Base-by-base conservation (phyloP, 2,797 vertebrate genomes). In the Echeneis naucrates region DNA sequence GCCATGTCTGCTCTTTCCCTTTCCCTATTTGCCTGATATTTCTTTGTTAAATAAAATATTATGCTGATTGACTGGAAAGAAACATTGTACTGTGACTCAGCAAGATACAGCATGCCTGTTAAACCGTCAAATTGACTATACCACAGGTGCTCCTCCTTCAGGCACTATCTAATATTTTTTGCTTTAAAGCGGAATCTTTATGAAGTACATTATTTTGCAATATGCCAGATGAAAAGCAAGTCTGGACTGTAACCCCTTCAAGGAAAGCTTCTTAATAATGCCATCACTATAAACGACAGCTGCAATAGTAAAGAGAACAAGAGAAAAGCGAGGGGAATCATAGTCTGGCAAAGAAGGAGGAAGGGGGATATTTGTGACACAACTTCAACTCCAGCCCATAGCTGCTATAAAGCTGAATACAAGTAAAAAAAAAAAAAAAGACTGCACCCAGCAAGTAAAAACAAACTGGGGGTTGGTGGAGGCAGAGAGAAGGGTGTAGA, bases 11-110 rank as follows among this genome's bases (percentile, higher is more conserved):
- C 33, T 47, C 37, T 67, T 50, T 67, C 55, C 27, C 62, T 69
- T 19, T 42, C n/a, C n/a, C n/a, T n/a, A 70, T 86, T 66, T 78
- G 8, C 67, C 77, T 65, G 59, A 67, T 58, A 78, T 81, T 75
- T 59, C 54, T 75, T 40, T 78, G 55, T 84, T 61, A 55, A 47
- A 78, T 75, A 68, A 70, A 79, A 82, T 77, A 53, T 35, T 9
- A 73, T 68, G 47, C 50, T 61, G 59, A 72, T 24, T 35, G 77
- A 80, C 8, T 81, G 63, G 33, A 61, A 59, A 30, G 62, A n/a
- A 67, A 33, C 40, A 44, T 17, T 51, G 59, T 58, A 16, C 33
- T 30, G 44, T 51, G 52, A 63, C 47, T 65, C 72, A 64, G 42
- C 54, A 56, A 73, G 68, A 67, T 33, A 14, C 35, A 21, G 12